A percentile compares a stretch with the other conserved stretches of the same genome.
Conservation (phyloP, 2,113 vertebrate genomes). For the Rhinogobius similis region DNA sequence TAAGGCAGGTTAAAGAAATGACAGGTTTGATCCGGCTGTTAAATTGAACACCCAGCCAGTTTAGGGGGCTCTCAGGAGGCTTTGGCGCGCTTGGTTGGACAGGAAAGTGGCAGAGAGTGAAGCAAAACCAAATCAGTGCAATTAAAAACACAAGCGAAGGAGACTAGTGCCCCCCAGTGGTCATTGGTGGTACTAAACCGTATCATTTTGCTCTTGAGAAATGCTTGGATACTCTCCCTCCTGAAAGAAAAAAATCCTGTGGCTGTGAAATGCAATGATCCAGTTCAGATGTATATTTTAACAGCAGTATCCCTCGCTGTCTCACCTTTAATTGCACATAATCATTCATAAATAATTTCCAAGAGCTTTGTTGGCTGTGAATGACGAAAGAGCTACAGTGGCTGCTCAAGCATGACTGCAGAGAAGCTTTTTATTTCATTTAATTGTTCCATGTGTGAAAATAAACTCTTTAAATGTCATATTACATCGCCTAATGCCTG, state of each 20-base stretch:
- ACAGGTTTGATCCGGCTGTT: slow-evolving; percentile 45
- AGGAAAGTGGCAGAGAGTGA: slow-evolving; percentile 26
- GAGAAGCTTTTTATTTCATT: slow-evolving; percentile 11
- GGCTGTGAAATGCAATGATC: slow-evolving; percentile 4
- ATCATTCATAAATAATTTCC: not conserved
- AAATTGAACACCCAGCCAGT: slow-evolving; percentile 35
- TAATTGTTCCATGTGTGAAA: slow-evolving; percentile 7
- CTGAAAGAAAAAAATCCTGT: not conserved
- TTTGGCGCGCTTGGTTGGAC: slow-evolving; percentile 43
- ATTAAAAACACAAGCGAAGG: slow-evolving; percentile 56
- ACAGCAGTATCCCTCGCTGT: not conserved
- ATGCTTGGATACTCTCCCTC: slow-evolving; percentile 3
- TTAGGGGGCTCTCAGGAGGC: slow-evolving; percentile 49
- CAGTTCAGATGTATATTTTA: slow-evolving; percentile 9
- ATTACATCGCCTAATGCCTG: slow-evolving; percentile 1
- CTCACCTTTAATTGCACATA: slow-evolving; percentile 20
- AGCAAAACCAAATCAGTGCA: slow-evolving; percentile 57
- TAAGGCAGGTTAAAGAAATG: slow-evolving; percentile 27
- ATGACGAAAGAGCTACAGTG: not conserved
- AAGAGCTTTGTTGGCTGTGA: slow-evolving; percentile 1
- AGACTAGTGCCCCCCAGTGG: slow-evolving; percentile 71
- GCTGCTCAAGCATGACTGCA: not conserved
- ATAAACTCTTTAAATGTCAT: slow-evolving; percentile 6
- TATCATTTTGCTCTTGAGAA: slow-evolving; percentile 7
- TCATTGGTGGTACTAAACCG: slow-evolving; percentile 16